Evolutionary conservation across 2,797 vertebrate genomes (phyloP).

Genomic region (Leuciscus waleckii): DNA sequence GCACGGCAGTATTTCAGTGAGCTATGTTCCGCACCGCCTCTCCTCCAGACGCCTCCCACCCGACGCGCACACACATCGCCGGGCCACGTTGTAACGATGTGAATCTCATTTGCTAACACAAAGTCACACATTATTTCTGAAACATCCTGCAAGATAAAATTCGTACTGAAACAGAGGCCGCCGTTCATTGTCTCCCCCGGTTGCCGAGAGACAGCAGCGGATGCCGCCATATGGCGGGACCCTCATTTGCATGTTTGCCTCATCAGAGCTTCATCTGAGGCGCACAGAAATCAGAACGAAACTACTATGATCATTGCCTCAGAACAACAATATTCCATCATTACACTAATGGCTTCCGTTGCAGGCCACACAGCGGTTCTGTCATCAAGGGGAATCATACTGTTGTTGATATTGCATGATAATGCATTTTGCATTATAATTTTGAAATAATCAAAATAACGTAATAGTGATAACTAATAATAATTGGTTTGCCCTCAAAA

Average conservation of each 20-base stretch:
- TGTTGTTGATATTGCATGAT: constrained; percentile 28
- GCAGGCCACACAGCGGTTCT: not conserved
- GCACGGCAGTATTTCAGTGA: constrained; percentile 2
- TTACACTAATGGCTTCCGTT: constrained; percentile 45
- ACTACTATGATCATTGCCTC: constrained; percentile 40
- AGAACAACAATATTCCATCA: constrained; percentile 46
- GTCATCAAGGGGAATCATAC: constrained; percentile 15
- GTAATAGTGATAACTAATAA: not conserved
- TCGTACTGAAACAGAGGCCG: not conserved
- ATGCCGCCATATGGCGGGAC: constrained; percentile 33
- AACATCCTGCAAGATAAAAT: constrained; percentile 45
- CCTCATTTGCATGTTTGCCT: constrained; percentile 57
- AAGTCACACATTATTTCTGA: constrained; percentile 42
- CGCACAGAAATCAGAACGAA: constrained; percentile 40
- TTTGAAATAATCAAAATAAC: constrained; percentile 67
- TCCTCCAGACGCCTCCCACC: not conserved
- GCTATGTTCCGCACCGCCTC: not conserved
- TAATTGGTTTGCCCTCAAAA: constrained; percentile 11
- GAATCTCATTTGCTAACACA: constrained; percentile 42
- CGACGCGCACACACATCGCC: not conserved
- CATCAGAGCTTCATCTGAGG: constrained; percentile 54
- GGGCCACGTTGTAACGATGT: constrained; percentile 15
- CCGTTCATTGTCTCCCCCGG: constrained; percentile 58
- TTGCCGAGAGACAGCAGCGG: constrained; percentile 62
- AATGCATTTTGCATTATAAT: constrained; percentile 31